Evolutionary conservation across 1,140 invertebrate genomes (phyloP).

Genomic region (Drosophila setifemur): DNA sequence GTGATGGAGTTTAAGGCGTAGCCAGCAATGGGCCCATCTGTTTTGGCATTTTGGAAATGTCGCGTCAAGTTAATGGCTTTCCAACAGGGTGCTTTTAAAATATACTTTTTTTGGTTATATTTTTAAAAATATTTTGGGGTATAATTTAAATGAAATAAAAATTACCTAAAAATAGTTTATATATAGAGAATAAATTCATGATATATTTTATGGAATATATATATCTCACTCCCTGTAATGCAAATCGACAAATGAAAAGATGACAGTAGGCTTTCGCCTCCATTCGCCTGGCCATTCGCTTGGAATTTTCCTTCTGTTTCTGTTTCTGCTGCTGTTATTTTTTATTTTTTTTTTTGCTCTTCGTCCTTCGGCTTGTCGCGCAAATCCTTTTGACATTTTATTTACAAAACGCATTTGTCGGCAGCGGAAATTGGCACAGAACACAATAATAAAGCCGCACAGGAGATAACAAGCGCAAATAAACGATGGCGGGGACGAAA

Average conservation of each 20-base stretch:
- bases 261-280: not conserved
- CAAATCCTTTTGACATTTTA: constrained; percentile 76
- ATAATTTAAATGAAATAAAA: not conserved
- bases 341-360: not conserved
- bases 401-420: constrained; percentile 77
- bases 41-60: constrained; percentile 36
- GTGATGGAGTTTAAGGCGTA: constrained; percentile 8
- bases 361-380: constrained; percentile 35
- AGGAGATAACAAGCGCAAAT: constrained; percentile 46
- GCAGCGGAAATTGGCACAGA: constrained; percentile 72
- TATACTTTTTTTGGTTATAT: not conserved
- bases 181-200: not conserved
- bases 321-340: not conserved
- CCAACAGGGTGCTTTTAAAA: constrained; percentile 9
- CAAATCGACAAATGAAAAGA: constrained; percentile 18
- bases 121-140: not conserved
- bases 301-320: not conserved
- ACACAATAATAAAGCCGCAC: constrained; percentile 72
- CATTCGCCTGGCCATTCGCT: not conserved
- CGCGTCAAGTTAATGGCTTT: constrained; percentile 25
- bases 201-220: not conserved
- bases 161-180: too few relatives aligned
- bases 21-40: constrained; percentile 47
- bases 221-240: constrained; percentile 3
- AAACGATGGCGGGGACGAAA: constrained; percentile 18